Evolutionary conservation across 2,113 vertebrate species (phyloP).

Genomic region (Mus spicilegus): DNA sequence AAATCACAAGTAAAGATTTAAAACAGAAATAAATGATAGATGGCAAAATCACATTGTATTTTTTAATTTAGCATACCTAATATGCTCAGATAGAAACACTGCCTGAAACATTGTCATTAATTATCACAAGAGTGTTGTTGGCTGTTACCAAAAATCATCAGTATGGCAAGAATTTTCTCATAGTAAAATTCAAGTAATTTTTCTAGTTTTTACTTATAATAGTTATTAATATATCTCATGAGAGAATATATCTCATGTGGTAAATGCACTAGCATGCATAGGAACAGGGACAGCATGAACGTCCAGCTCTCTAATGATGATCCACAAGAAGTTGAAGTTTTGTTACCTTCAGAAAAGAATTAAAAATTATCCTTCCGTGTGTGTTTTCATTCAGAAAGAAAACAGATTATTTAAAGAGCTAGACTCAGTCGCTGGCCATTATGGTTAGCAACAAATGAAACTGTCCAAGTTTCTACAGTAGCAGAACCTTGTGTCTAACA

Average conservation of each 20-base stretch:
- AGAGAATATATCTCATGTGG: neutral
- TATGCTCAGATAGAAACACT: slow-evolving; percentile 44
- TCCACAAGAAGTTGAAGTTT: neutral
- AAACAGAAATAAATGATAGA: slow-evolving; percentile 70
- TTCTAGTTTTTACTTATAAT: slow-evolving; percentile 11
- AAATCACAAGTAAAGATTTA: slow-evolving; percentile 77
- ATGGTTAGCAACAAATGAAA: slow-evolving; percentile 28
- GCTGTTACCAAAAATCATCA: slow-evolving; percentile 49
- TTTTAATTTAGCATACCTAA: slow-evolving; percentile 64
- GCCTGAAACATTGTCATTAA: slow-evolving; percentile 35
- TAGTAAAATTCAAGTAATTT: slow-evolving; percentile 56
- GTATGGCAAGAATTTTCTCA: slow-evolving; percentile 33
- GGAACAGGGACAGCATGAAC: neutral
- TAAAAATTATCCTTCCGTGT: neutral
- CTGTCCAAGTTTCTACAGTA: neutral
- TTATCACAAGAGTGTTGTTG: neutral
- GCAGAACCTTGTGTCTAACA: neutral
- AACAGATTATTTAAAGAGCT: slow-evolving; percentile 29
- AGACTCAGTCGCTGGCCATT: slow-evolving; percentile 21
- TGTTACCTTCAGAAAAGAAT: neutral
- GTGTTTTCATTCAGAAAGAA: slow-evolving; percentile 46
- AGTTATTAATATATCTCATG: slow-evolving; percentile 15
- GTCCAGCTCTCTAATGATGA: neutral
- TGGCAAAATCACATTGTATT: slow-evolving; percentile 1
- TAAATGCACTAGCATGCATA: neutral